These are phyloP conservation scores for Microplitis demolitor DNA, from an alignment of 1,140 invertebrate species.

Conservation along the genomic window DNA sequence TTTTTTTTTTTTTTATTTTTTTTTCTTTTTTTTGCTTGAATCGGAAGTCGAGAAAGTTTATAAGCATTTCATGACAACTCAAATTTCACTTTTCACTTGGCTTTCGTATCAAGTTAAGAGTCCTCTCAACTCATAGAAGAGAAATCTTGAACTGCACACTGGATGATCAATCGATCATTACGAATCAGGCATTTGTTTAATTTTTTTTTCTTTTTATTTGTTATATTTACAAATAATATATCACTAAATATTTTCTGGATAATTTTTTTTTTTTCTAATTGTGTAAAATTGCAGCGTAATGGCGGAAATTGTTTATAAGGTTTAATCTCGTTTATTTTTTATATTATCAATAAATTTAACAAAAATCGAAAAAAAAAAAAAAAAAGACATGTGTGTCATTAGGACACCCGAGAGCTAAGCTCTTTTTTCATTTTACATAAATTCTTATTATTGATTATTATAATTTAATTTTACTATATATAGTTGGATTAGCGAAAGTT, in stretches of 20 bases:
- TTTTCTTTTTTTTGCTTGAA: not conserved
- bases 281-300: no score
- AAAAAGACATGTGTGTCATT: no score
- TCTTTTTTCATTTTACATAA: no score
- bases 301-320: no score
- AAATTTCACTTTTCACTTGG: constrained; percentile 20
- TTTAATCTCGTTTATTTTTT: no score
- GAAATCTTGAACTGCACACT: not conserved
- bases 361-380: no score
- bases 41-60: constrained; percentile 21
- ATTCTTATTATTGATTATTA: no score
- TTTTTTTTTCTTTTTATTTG: not conserved
- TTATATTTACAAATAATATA: not conserved
- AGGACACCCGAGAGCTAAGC: no score
- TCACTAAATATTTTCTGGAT: not conserved
- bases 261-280: not conserved
- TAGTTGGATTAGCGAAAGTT: no score
- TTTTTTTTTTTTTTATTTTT: not conserved
- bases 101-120: not conserved
- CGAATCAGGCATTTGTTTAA: not conserved
- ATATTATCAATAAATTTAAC: no score
- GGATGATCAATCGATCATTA: constrained; percentile 10
- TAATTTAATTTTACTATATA: no score
- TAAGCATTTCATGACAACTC: constrained; percentile 1
- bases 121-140: not conserved